phyloP scores from a whole-genome alignment of 2,797 vertebrate species.

The Anabas testudineus region DNA sequence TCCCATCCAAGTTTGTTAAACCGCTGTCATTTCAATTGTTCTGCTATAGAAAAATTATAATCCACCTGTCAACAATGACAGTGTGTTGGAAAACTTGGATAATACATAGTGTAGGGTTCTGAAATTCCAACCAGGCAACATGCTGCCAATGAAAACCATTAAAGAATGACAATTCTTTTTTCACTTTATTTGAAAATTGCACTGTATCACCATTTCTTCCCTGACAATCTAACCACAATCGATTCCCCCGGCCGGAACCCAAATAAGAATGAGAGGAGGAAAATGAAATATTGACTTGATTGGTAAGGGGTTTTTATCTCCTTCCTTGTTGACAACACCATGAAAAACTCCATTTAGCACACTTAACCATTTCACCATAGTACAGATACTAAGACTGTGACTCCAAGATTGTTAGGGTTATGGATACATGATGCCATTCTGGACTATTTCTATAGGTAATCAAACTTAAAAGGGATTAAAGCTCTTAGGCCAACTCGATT shows the following conservation, averaged over 20 bases:
- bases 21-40: slow-evolving; percentile 85
- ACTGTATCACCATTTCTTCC: slow-evolving; percentile 68
- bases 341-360: slow-evolving; percentile 58
- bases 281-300: slow-evolving; percentile 76
- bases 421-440: slow-evolving; percentile 80
- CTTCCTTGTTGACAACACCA: slow-evolving; percentile 57
- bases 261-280: slow-evolving; percentile 61
- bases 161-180: slow-evolving; percentile 77
- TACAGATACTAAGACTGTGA: slow-evolving; percentile 23
- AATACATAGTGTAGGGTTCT: slow-evolving; percentile 76
- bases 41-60: slow-evolving; percentile 84
- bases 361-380: slow-evolving; percentile 54
- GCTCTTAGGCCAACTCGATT: slow-evolving; percentile 71
- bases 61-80: slow-evolving; percentile 83
- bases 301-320: slow-evolving; percentile 61
- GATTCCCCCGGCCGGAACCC: slow-evolving; percentile 68
- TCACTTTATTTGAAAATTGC: slow-evolving; percentile 80
- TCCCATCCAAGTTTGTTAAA: slow-evolving; percentile 85
- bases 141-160: slow-evolving; percentile 82
- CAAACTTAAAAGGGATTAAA: slow-evolving; percentile 83
- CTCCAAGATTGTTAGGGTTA: slow-evolving; percentile 59
- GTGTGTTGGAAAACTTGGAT: slow-evolving; percentile 83
- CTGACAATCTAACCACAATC: slow-evolving; percentile 75
- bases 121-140: slow-evolving; percentile 76
- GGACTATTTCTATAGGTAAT: slow-evolving; percentile 82